These are phyloP conservation scores for Ceratosolen solmsi DNA, from an alignment of 1,140 invertebrate species.

Conservation along the genomic window DNA sequence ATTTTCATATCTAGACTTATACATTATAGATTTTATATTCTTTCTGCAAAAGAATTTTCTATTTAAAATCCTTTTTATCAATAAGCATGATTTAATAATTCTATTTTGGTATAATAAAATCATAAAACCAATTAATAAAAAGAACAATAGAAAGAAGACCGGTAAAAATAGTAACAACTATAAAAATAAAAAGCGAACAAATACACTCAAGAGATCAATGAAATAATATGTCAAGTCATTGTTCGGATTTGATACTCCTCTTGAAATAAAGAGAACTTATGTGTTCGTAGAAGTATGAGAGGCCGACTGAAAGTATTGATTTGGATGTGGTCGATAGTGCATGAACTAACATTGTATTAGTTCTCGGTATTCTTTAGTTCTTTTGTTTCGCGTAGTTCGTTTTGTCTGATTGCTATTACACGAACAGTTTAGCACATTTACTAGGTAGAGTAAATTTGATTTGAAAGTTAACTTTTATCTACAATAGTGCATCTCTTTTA, in stretches of 20 bases:
- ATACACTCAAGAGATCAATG: neutral
- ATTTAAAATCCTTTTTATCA: no score
- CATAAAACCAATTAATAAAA: no score
- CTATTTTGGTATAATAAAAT: no score
- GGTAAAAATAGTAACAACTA: neutral
- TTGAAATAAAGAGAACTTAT: neutral
- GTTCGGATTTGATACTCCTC: neutral
- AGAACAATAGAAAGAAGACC: no score
- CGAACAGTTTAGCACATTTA: no score
- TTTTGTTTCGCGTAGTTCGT: no score
- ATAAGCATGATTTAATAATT: no score
- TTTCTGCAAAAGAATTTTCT: no score
- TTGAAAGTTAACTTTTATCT: slow-evolving; percentile 5
- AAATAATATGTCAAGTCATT: neutral
- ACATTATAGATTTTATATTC: no score
- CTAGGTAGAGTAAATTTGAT: no score
- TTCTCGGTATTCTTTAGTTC: slow-evolving; percentile 14
- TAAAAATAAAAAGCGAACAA: neutral
- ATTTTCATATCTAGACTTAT: no score
- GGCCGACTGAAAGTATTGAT: slow-evolving; percentile 46
- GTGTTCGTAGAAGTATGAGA: neutral
- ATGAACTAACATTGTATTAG: neutral
- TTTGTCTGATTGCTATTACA: no score
- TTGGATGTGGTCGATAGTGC: slow-evolving; percentile 38
- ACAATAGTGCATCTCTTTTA: slow-evolving; percentile 40